A percentile compares a stretch with the other conserved stretches of the same genome.
These are phyloP conservation scores for Sceliomorpha sp. DNA, from an alignment of 2,888 invertebrate genomes.

Conservation along the genomic window DNA sequence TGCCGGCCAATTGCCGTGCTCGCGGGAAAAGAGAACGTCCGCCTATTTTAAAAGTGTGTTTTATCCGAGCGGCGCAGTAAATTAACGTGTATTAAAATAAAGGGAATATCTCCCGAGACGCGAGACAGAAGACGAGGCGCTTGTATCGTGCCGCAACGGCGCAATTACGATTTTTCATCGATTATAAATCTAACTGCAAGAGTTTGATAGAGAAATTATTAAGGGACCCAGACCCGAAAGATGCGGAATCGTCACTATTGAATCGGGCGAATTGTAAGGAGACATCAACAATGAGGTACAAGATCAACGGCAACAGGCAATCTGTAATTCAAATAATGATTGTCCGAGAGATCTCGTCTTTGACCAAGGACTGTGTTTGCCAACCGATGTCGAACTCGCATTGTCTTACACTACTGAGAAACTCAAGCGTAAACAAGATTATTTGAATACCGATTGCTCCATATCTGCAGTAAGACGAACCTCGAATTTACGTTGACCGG, in stretches of 20 bases:
- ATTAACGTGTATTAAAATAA: too few species aligned
- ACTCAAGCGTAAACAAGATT: constrained; percentile 25
- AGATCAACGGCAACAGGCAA: constrained; percentile 21
- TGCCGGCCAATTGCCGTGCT: constrained; percentile 52
- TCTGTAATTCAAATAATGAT: constrained; percentile 5
- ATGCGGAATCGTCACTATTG: too few species aligned
- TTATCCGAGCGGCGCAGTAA: too few species aligned
- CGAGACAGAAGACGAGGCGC: too few species aligned
- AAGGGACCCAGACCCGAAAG: too few species aligned
- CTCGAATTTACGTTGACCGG: constrained; percentile 2
- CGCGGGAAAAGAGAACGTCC: constrained; percentile 49
- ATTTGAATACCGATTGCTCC: constrained; percentile 30
- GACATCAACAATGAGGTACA: too few species aligned
- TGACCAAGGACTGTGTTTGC: constrained; percentile 12
- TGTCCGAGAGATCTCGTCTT: constrained; percentile 15
- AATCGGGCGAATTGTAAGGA: too few species aligned
- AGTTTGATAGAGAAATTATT: background rate
- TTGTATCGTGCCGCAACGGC: too few species aligned
- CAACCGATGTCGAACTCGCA: constrained; percentile 6
- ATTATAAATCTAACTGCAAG: background rate
- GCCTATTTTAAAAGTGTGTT: constrained; percentile 56
- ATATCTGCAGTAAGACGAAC: constrained; percentile 9
- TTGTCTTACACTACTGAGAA: constrained; percentile 14
- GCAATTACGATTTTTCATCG: background rate
- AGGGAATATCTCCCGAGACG: too few species aligned